Conservation (phyloP, 2,888 invertebrate species). For the Anthophora plumipes region DNA sequence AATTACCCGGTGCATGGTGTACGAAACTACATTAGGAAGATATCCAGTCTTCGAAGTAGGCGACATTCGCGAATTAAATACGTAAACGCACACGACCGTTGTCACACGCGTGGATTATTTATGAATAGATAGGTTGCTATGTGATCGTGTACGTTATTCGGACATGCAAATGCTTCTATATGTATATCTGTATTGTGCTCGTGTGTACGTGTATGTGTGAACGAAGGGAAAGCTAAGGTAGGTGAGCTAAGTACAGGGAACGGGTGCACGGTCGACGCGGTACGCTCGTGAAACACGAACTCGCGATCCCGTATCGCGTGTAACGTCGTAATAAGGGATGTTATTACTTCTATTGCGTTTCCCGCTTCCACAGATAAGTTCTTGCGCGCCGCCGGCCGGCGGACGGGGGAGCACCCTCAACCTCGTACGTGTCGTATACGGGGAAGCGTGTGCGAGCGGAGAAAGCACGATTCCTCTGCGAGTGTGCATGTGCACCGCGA, state of each 20-base stretch:
- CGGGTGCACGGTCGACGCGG: conserved; percentile 57
- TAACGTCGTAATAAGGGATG: conserved; percentile 76
- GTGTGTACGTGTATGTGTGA: background rate
- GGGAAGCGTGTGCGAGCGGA: conserved; percentile 3
- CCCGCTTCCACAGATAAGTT: conserved; percentile 73
- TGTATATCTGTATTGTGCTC: background rate
- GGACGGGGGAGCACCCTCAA: conserved; percentile 23
- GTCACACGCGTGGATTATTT: conserved; percentile 47
- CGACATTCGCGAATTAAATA: conserved; percentile 54
- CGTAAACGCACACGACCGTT: conserved; percentile 46
- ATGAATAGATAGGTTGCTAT: conserved; percentile 49
- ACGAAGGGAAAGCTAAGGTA: conserved; percentile 25
- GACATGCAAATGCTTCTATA: conserved; percentile 23
- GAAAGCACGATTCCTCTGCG: conserved; percentile 40
- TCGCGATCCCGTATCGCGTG: conserved; percentile 75
- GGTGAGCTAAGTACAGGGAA: conserved; percentile 64
- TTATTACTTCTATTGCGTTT: conserved; percentile 76
- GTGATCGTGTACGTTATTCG: conserved; percentile 48
- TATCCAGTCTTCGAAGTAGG: conserved; percentile 32
- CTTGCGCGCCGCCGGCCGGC: conserved; percentile 47
- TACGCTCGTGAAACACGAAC: conserved; percentile 74
- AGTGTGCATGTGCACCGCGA: conserved; percentile 6
- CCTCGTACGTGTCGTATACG: conserved; percentile 29
- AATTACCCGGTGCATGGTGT: conserved; percentile 35
- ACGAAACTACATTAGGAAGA: conserved; percentile 52